Evolutionary conservation across 2,888 invertebrate species (phyloP).

Genomic region (Syritta pipiens): DNA sequence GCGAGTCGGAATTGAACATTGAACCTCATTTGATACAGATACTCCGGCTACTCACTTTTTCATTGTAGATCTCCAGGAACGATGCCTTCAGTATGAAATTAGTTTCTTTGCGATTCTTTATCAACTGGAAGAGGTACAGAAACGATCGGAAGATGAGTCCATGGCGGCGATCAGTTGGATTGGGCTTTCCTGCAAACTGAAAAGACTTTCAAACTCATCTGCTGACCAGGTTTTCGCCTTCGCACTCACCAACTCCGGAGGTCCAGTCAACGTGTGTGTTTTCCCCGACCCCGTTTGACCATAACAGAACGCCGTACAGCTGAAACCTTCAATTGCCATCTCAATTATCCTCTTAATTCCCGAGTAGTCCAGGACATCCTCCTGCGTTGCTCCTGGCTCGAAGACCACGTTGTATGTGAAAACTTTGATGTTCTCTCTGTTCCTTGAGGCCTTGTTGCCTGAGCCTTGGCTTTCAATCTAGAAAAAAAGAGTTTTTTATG

Average conservation of each 20-base stretch:
- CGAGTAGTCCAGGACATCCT: conserved; percentile 92
- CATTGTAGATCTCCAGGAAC: conserved; percentile 97
- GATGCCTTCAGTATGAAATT: conserved; percentile 94
- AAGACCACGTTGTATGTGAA: conserved; percentile 97
- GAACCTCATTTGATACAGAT: too few relatives aligned
- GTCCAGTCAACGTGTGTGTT: conserved; percentile 96
- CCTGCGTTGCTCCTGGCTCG: conserved; percentile 91
- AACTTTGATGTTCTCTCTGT: conserved; percentile 85
- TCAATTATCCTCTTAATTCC: conserved; percentile 94
- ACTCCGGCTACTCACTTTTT: conserved; percentile 90
- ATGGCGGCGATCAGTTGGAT: conserved; percentile 86
- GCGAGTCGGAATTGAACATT: too few relatives aligned
- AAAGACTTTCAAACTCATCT: conserved; percentile 27
- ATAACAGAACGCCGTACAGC: conserved; percentile 96
- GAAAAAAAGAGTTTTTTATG: not conserved
- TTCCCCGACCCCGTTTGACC: conserved; percentile 98
- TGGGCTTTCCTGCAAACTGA: conserved; percentile 84
- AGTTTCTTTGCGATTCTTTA: conserved; percentile 87
- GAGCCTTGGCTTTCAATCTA: conserved; percentile 80
- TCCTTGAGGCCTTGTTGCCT: conserved; percentile 82
- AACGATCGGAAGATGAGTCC: conserved; percentile 95
- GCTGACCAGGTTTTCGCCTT: not conserved
- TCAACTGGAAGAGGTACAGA: conserved; percentile 91
- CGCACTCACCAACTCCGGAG: conserved; percentile 89
- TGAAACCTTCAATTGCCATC: conserved; percentile 96